A percentile compares a stretch with the other conserved stretches of the same genome.
phyloP scores from a whole-genome alignment of 2,888 invertebrate genomes.

The Erebia ligea region DNA sequence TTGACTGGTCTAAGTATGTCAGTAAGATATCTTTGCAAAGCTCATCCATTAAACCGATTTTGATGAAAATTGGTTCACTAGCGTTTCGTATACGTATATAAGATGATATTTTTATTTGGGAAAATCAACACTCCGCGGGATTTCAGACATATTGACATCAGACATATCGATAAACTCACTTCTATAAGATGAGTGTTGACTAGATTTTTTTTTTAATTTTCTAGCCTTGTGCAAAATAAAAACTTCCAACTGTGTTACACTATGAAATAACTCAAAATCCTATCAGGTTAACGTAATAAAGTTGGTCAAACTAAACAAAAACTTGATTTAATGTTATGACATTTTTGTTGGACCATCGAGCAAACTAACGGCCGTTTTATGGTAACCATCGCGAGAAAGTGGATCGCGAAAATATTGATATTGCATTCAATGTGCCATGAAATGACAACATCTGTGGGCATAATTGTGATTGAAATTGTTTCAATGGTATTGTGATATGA shows the following conservation, averaged over 20 bases:
- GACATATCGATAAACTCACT: no score
- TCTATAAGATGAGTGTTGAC: no score
- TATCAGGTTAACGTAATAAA: constrained; percentile 13
- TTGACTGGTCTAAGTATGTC: no score
- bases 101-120: no score
- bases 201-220: no score
- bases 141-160: no score
- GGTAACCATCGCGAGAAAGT: constrained; percentile 45
- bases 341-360: constrained; percentile 49
- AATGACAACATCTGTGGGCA: constrained; percentile 22
- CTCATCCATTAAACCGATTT: no score
- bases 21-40: no score
- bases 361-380: constrained; percentile 51
- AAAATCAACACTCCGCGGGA: no score
- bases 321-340: constrained; percentile 32
- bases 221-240: background rate
- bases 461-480: constrained; percentile 25
- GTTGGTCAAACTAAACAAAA: constrained; percentile 35
- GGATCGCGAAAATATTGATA: constrained; percentile 49
- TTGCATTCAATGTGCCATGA: constrained; percentile 51
- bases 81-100: no score
- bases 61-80: no score
- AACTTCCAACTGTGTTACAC: background rate
- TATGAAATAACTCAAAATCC: constrained; percentile 13
- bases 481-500: background rate